Conservation (phyloP, 2,888 invertebrate species). For the Oithona nana region DNA sequence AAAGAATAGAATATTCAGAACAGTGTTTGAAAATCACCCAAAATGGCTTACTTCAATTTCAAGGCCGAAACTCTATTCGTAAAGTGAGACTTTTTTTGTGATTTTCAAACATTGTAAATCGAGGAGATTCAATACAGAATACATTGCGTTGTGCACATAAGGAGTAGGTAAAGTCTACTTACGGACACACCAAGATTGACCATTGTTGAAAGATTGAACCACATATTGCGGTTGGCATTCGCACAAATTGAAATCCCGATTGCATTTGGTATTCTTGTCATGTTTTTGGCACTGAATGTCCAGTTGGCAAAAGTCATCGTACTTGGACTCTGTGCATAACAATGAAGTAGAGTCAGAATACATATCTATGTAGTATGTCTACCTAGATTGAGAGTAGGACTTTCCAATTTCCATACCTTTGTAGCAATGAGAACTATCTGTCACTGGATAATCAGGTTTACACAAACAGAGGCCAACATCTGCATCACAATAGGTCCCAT, state of each 20-base stretch:
- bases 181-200: conserved; percentile 2
- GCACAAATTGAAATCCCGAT: background rate
- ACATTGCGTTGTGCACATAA: too few relatives aligned
- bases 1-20: background rate
- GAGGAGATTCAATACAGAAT: too few relatives aligned
- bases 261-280: conserved; percentile 1
- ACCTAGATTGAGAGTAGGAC: background rate
- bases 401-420: background rate
- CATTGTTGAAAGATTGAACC: background rate
- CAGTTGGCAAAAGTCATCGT: conserved; percentile 5
- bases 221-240: conserved; percentile 6
- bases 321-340: background rate
- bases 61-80: too few relatives aligned
- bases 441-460: background rate
- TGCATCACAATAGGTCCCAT: conserved; percentile 8
- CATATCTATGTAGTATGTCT: too few relatives aligned
- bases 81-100: too few relatives aligned
- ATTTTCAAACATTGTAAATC: too few relatives aligned
- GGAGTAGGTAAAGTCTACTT: conserved; percentile 3
- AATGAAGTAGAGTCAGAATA: background rate
- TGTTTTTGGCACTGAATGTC: conserved; percentile 2
- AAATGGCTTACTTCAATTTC: too few relatives aligned
- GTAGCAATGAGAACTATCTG: conserved; percentile 3
- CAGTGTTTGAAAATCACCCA: too few relatives aligned
- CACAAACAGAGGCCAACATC: background rate